Base-by-base conservation (phyloP, 2,113 vertebrate species). In the Eidolon helvum region DNA sequence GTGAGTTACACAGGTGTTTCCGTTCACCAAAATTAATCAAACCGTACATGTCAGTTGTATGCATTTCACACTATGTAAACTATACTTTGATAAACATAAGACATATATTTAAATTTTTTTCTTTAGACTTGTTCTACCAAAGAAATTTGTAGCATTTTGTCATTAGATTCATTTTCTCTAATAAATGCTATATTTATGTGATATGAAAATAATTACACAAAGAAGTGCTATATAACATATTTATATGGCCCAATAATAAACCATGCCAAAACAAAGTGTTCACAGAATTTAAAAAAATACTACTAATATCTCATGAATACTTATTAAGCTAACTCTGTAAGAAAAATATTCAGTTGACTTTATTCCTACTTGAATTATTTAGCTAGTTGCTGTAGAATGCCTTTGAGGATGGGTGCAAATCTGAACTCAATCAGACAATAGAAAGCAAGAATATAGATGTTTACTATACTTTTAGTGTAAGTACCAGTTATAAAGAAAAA, bases 371-470 rank as follows among this genome's bases (percentile, higher is more conserved):
- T 96, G 87, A 97, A 96, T 97, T 87, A 96, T 45, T 82, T 90
- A 92, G 24, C 50, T 79, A 88, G 57, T 30, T 97, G 8, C 9
- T 97, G 2, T 97, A 88, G 87, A 96, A 87, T 97, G 68, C 1
- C 85, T 97, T 95, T 97, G 96, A 92, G 96, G 94, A 88, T 9
- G 61, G 22, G 69, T 92, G 71, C 83, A 97, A 97, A 90, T 82
- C 11, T 24, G 22, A 97, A 97, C 50, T 26, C 72, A 96, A 96
- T 95, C 96, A 96, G 59, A 77, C 87, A 95, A 96, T 61, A 93
- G 97, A 86, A 97, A 74, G 40, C 16, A 59, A 86, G 53, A 96
- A 87, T 69, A 77, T 40, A 95, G 14, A 79, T 93, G 45, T 48
- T 87, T 53, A 97, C 79, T 78, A 33, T 90, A 9, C 79, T 75